phyloP scores from a whole-genome alignment of 2,113 vertebrate genomes.

The Gymnogyps californianus region DNA sequence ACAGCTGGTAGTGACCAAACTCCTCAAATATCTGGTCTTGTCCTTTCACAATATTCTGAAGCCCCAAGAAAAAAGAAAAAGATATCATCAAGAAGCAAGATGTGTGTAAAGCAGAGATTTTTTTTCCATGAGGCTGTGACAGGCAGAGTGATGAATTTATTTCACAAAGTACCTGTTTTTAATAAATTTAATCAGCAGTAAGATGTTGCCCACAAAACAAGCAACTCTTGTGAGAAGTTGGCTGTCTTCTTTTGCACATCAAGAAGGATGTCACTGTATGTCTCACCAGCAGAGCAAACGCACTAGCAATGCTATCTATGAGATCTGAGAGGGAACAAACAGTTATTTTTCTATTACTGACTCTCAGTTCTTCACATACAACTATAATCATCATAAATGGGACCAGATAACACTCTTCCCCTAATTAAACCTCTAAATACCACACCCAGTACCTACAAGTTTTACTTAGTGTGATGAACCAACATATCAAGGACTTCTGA shows the following conservation, averaged over 20 bases:
- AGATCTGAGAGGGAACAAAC: not conserved
- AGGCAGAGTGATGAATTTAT: not conserved
- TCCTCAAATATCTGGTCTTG: constrained; percentile 35
- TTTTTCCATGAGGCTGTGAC: not conserved
- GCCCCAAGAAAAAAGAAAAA: not conserved
- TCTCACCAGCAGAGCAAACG: not conserved
- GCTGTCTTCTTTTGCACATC: not conserved
- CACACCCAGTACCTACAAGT: not conserved
- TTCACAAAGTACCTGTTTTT: not conserved
- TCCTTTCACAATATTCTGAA: constrained; percentile 12
- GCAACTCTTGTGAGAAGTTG: not conserved
- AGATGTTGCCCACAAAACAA: not conserved
- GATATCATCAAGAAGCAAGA: not conserved
- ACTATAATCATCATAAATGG: not conserved
- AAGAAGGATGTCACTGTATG: not conserved
- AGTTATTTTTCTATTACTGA: not conserved
- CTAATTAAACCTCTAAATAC: not conserved
- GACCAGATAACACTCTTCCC: not conserved
- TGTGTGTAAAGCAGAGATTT: not conserved
- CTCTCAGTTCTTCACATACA: not conserved
- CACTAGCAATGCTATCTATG: not conserved
- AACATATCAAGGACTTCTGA: not conserved
- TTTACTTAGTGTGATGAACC: not conserved
- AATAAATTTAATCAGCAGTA: not conserved
- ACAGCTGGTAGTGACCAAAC: constrained; percentile 48